Percentiles rank a stretch among this genome's conserved stretches.
Evolutionary conservation across 2,888 invertebrate species (phyloP).

Genomic region (Heliconius ismenius): DNA sequence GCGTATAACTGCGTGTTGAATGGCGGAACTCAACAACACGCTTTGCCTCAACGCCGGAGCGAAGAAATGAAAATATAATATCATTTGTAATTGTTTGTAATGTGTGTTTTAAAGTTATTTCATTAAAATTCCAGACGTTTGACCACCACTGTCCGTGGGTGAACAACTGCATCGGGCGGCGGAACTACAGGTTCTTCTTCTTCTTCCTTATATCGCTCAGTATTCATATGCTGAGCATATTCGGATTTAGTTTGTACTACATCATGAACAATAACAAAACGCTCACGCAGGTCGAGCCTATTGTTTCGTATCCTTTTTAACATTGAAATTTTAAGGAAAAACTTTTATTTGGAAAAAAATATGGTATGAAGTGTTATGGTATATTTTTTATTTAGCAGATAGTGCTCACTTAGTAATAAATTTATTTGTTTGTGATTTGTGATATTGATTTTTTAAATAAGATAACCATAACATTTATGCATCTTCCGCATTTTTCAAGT

Average conservation of each 20-base stretch:
- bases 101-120: not conserved
- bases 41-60: too few species aligned
- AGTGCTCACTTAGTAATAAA: not conserved
- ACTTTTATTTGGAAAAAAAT: too few species aligned
- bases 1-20: too few species aligned
- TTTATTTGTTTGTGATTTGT: not conserved
- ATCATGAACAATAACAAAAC: conserved; percentile 92
- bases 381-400: too few species aligned
- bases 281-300: conserved; percentile 89
- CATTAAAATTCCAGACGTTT: conserved; percentile 89
- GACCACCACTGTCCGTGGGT: conserved; percentile 99
- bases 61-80: too few species aligned
- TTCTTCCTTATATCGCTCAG: conserved; percentile 98
- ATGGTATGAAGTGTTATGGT: too few species aligned
- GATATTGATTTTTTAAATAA: not conserved
- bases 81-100: too few species aligned
- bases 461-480: not conserved
- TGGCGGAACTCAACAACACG: too few species aligned
- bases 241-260: conserved; percentile 95
- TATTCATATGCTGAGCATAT: conserved; percentile 98
- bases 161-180: conserved; percentile 97
- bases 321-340: not conserved
- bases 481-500: not conserved
- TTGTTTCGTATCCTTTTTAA: conserved; percentile 91
- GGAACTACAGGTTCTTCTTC: conserved; percentile 99